phyloP scores from a whole-genome alignment of 1,140 invertebrate species.

The Venustaconcha ellipsiformis region DNA sequence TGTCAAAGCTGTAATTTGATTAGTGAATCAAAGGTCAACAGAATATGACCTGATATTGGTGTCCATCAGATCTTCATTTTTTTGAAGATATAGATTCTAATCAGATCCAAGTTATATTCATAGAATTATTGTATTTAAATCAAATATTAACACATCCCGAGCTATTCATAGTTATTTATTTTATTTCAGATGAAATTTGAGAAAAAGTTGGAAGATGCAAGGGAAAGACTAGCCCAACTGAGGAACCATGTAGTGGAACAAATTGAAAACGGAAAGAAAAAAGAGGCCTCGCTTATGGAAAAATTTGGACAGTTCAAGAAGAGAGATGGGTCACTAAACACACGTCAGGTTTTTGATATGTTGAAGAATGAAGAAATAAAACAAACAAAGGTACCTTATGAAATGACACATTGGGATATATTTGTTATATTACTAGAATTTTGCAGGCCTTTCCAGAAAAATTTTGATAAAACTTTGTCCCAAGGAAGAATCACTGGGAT shows the following conservation, averaged over 20 bases:
- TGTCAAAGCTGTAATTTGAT: too few relatives aligned
- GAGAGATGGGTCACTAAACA: conserved; percentile 56
- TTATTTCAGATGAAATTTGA: conserved; percentile 30
- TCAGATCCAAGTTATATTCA: background rate
- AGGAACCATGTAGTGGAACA: conserved; percentile 30
- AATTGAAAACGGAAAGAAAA: conserved; percentile 15
- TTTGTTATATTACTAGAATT: background rate
- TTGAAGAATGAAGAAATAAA: conserved; percentile 59
- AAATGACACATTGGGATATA: background rate
- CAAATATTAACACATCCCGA: background rate
- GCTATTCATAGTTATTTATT: background rate
- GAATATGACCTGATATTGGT: too few relatives aligned
- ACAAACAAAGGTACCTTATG: conserved; percentile 43
- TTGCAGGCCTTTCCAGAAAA: background rate
- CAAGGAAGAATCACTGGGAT: background rate
- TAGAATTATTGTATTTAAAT: background rate
- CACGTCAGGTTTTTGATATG: conserved; percentile 59
- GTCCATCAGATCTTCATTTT: too few relatives aligned
- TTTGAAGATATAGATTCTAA: background rate
- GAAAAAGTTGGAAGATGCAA: conserved; percentile 33
- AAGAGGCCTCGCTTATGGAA: conserved; percentile 43
- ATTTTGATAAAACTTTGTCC: background rate
- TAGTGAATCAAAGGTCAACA: too few relatives aligned
- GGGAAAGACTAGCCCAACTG: conserved; percentile 37
- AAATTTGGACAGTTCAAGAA: conserved; percentile 54